phyloP scores from a whole-genome alignment of 35 echinoderm and acorn worm species.

The Nesometra sesokonis region DNA sequence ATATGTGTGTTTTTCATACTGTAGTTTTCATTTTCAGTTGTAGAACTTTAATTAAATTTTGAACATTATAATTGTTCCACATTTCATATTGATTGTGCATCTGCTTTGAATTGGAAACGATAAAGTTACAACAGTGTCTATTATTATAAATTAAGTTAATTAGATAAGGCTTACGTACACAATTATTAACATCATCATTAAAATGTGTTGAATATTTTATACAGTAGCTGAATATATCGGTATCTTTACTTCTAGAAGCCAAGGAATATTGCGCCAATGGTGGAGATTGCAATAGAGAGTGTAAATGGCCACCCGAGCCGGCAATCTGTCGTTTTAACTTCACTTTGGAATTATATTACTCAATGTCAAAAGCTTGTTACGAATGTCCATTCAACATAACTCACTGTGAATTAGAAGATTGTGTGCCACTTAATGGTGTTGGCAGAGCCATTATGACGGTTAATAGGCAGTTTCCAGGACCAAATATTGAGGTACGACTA shows the following conservation, averaged over 20 bases:
- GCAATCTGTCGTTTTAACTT: slow-evolving; percentile 13
- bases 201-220: too few species aligned
- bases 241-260: neutral
- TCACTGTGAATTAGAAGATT: slow-evolving; percentile 3
- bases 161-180: too few species aligned
- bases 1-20: too few species aligned
- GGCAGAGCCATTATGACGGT: neutral
- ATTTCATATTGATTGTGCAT: too few species aligned
- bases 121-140: too few species aligned
- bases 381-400: slow-evolving; percentile 23
- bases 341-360: slow-evolving; percentile 8
- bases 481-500: neutral
- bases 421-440: slow-evolving; percentile 33
- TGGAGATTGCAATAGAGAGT: neutral
- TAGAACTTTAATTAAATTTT: too few species aligned
- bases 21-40: too few species aligned
- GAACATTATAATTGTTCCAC: too few species aligned
- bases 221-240: too few species aligned
- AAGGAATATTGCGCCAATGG: neutral
- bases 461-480: slow-evolving; percentile 10
- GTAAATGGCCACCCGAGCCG: neutral
- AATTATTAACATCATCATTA: too few species aligned
- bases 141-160: too few species aligned
- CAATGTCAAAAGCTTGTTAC: slow-evolving; percentile 18
- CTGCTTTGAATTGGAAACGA: too few species aligned